Evolutionary conservation across 2,113 vertebrate genomes (phyloP).

Genomic region (Benitochromis conjunctus): DNA sequence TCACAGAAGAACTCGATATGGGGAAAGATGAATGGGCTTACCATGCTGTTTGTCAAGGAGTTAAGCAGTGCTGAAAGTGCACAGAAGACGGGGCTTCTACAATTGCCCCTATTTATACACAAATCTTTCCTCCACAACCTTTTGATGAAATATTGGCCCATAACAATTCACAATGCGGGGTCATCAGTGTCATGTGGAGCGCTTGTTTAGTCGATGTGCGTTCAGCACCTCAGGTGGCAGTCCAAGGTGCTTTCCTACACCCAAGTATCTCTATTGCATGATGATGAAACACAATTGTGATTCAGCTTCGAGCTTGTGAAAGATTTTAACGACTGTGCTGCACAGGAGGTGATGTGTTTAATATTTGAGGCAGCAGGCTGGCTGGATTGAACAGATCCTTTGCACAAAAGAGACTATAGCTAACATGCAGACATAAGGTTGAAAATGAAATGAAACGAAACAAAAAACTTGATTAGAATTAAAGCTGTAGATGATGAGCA

Average conservation of each 20-base stretch:
- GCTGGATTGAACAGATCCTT: not conserved
- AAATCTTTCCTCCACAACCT: not conserved
- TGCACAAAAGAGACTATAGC: not conserved
- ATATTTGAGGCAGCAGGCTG: not conserved
- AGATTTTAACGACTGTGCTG: not conserved
- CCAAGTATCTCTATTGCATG: not conserved
- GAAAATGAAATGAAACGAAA: not conserved
- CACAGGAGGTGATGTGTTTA: not conserved
- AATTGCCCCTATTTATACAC: not conserved
- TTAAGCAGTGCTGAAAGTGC: not conserved
- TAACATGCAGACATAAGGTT: not conserved
- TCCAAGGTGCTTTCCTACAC: not conserved
- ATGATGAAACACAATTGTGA: conserved; percentile 2
- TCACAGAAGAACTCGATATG: conserved; percentile 5
- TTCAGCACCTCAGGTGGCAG: not conserved
- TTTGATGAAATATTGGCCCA: conserved; percentile 3
- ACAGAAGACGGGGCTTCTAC: not conserved
- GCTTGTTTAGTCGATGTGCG: not conserved
- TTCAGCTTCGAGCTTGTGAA: not conserved
- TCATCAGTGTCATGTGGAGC: not conserved
- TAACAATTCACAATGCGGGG: not conserved
- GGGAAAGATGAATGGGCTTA: conserved; percentile 6
- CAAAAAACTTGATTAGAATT: not conserved
- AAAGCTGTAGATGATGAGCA: not conserved
- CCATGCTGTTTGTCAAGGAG: not conserved